Evolutionary conservation across 2,888 invertebrate genomes (phyloP).

Genomic region (Tetragonula carbonaria): DNA sequence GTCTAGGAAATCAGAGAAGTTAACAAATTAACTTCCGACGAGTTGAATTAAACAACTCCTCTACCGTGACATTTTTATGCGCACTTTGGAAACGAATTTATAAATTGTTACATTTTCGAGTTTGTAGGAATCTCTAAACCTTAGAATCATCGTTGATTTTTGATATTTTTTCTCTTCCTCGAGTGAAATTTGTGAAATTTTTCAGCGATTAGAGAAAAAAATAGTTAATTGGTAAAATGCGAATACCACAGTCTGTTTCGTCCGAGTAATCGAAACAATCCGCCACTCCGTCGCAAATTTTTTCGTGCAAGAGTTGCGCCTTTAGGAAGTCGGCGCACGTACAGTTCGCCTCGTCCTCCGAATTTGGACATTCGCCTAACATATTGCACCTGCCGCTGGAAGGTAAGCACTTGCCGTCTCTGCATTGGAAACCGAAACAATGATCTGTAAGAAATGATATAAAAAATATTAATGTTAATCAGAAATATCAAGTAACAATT

Average conservation of each 20-base stretch:
- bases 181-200: neutral
- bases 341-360: conserved; percentile 90
- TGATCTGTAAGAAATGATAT: conserved; percentile 77
- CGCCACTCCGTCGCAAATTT: conserved; percentile 91
- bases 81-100: neutral
- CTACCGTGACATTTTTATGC: neutral
- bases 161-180: neutral
- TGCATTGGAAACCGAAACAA: conserved; percentile 86
- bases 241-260: conserved; percentile 89
- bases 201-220: neutral
- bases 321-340: conserved; percentile 91
- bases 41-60: too few relatives aligned
- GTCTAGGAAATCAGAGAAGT: conserved; percentile 84
- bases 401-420: conserved; percentile 88
- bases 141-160: too few relatives aligned
- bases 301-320: conserved; percentile 88
- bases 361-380: conserved; percentile 88
- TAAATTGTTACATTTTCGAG: neutral
- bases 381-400: conserved; percentile 89
- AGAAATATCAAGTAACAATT: conserved; percentile 3
- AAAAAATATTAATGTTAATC: neutral
- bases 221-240: neutral
- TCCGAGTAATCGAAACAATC: conserved; percentile 93
- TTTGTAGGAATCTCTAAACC: too few relatives aligned
- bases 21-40: neutral